Conservation (phyloP, 1,140 invertebrate species). For the Archivesica marissinica region DNA sequence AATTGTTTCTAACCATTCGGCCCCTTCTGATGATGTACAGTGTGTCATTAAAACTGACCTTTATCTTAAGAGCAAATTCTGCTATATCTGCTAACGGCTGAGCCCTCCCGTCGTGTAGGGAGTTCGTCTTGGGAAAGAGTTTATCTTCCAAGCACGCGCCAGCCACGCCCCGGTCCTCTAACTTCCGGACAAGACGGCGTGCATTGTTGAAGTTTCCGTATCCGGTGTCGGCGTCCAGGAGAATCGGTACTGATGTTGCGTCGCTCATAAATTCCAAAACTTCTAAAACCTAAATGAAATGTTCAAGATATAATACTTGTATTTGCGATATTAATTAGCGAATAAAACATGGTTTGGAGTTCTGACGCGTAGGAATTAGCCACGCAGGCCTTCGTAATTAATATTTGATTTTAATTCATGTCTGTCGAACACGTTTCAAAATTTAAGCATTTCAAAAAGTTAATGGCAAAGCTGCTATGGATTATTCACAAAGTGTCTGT, state of each 20-base stretch:
- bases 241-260: conserved; percentile 83
- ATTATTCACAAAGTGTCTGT: no score
- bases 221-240: conserved; percentile 85
- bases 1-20: no score
- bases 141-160: conserved; percentile 85
- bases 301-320: no score
- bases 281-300: conserved; percentile 83
- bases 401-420: no score
- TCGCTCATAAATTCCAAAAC: conserved; percentile 85
- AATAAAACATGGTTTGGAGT: no score
- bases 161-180: conserved; percentile 84
- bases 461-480: no score
- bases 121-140: conserved; percentile 85
- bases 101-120: conserved; percentile 83
- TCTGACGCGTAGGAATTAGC: no score
- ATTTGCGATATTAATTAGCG: no score
- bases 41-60: conserved; percentile 79
- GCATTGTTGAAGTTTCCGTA: conserved; percentile 86
- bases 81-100: conserved; percentile 84
- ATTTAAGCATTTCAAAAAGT: no score
- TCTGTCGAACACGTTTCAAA: no score
- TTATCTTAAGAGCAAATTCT: conserved; percentile 85
- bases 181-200: conserved; percentile 83
- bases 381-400: no score
- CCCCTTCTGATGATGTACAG: no score